Base-by-base conservation (phyloP, 2,888 invertebrate species). In the Agrochola lota region DNA sequence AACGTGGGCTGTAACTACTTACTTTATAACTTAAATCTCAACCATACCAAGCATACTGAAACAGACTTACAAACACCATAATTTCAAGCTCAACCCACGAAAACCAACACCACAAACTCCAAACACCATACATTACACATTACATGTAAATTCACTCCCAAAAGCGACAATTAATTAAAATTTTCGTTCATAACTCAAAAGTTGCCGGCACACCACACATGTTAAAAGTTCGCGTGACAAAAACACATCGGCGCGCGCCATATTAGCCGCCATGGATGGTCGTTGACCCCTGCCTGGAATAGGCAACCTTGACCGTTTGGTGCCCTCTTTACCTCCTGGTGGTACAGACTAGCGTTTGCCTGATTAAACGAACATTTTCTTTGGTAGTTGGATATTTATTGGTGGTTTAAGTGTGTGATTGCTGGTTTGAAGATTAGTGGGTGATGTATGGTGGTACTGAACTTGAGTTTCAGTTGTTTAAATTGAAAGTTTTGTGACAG, bases 261-360 rank as follows among this genome's bases (percentile, higher is more conserved):
- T 87, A 57, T 82, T 82, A 88, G 80, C 88, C 80, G 87, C 87
- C 88, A 91, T 89, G 90, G 91, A 82, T 86, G 85, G 85, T 83
- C 94, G 84, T 87, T 90, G 93, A 94, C 93, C 95, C 91, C 90
- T 23, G 92, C 88, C 93, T 93, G 94, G 94, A 95, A 94, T 94
- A 94, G 89, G 85, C 91, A 94, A 94, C 95, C 96, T 96, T 96
- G 95, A 96, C 95, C 95, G 92, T 88, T 82, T 86, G 81, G 82
- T 90, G 92, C 83, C 91, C 92, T 86, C 91, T 85, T 92, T 92
- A 91, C 90, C 88, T 83, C 71, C 74, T 72, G 71, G 15, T 74
- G 70, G 71, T 66, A 64, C 52, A 46, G 43, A 69, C 68, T 59
- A 55, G 62, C 67, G 62, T 62, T 72, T 66, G 55, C 30, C 35